Conservation (phyloP, 1,140 invertebrate genomes). For the Ruditapes philippinarum region DNA sequence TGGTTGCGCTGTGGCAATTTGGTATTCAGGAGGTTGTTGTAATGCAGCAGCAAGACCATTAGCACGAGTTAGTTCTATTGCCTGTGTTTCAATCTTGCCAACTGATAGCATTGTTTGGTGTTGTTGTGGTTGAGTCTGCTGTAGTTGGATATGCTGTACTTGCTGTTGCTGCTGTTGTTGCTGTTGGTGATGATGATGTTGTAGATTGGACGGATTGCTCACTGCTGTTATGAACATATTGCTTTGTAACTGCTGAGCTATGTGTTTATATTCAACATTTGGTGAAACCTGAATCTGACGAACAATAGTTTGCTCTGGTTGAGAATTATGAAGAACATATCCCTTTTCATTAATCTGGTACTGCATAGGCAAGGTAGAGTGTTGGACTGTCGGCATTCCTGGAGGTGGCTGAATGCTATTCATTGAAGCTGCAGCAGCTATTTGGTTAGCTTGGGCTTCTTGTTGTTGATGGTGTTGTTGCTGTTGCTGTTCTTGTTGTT, state of each 20-base stretch:
- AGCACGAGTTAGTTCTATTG: constrained; percentile 51
- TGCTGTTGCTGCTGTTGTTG: constrained; percentile 56
- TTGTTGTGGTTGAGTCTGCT: constrained; percentile 56
- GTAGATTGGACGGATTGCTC: constrained; percentile 38
- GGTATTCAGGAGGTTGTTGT: constrained; percentile 62
- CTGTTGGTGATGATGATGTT: constrained; percentile 52
- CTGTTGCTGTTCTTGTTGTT: constrained; percentile 72
- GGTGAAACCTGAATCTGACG: constrained; percentile 55
- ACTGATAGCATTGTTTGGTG: constrained; percentile 31
- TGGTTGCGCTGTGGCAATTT: not conserved
- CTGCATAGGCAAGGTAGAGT: constrained; percentile 23
- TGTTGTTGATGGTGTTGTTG: constrained; percentile 70
- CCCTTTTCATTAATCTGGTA: constrained; percentile 60
- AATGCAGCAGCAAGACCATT: constrained; percentile 53
- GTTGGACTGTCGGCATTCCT: constrained; percentile 50
- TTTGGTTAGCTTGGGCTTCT: constrained; percentile 28
- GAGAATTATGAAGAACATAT: constrained; percentile 32
- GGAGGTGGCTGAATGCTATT: constrained; percentile 15
- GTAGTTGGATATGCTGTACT: constrained; percentile 33
- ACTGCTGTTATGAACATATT: constrained; percentile 64
- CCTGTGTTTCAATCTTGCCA: constrained; percentile 49
- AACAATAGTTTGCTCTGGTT: constrained; percentile 40
- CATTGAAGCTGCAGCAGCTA: constrained; percentile 39
- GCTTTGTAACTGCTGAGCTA: constrained; percentile 44
- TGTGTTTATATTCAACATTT: constrained; percentile 59